These are phyloP conservation scores for Pachyseris speciosa DNA, from an alignment of 64 coral and sea anemone species.

Conservation along the genomic window DNA sequence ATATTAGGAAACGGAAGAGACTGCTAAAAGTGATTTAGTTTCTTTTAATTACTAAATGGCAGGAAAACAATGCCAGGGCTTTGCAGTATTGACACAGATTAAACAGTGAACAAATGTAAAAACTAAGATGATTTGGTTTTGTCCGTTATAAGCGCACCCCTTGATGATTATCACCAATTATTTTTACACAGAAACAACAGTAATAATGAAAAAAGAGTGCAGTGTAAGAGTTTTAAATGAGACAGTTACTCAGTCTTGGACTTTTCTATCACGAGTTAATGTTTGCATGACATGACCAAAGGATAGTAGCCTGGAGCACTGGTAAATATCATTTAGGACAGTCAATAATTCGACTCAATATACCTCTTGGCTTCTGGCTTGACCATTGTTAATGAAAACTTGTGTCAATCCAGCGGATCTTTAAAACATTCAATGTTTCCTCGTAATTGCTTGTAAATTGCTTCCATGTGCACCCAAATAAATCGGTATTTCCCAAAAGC, in stretches of 20 bases:
- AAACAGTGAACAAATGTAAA: neutral
- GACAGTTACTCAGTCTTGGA: neutral
- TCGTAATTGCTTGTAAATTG: neutral
- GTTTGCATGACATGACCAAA: neutral
- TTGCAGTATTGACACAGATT: neutral
- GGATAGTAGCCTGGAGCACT: too few relatives aligned
- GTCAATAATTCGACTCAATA: conserved; percentile 26
- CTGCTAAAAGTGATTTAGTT: conserved; percentile 13
- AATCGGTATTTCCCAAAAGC: neutral
- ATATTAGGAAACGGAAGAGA: neutral
- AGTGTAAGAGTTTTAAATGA: neutral
- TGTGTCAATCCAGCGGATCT: neutral
- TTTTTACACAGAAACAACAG: neutral
- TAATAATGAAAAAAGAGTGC: neutral
- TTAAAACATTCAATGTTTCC: neutral
- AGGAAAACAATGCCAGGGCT: neutral
- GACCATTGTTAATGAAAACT: neutral
- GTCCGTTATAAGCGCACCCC: neutral
- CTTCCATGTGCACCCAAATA: conserved; percentile 16
- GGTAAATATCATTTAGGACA: conserved; percentile 12
- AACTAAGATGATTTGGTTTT: neutral
- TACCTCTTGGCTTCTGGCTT: neutral
- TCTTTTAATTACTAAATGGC: conserved; percentile 13
- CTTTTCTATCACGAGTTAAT: neutral
- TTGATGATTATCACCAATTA: neutral